Evolutionary conservation across 2,797 vertebrate species (phyloP).

Genomic region (Poliocrania exsul): DNA sequence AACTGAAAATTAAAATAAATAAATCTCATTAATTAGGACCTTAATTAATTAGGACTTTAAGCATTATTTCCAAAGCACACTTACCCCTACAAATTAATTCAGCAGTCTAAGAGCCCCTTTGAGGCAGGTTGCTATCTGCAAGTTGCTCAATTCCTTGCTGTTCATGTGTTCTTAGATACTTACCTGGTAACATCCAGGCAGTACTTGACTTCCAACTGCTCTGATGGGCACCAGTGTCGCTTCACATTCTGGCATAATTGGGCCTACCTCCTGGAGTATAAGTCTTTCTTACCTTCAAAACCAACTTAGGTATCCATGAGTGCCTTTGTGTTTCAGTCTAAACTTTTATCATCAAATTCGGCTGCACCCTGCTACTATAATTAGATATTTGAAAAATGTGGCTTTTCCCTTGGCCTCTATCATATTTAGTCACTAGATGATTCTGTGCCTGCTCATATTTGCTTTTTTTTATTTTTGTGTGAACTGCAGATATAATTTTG

Average conservation of each 20-base stretch:
- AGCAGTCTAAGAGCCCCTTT: not conserved
- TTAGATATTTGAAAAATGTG: not conserved
- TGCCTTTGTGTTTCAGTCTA: not conserved
- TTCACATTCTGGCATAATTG: not conserved
- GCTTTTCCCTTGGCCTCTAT: not conserved
- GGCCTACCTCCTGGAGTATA: not conserved
- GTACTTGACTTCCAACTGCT: not conserved
- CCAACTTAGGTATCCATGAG: too few relatives aligned
- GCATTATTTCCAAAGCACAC: not conserved
- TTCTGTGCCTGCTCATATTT: not conserved
- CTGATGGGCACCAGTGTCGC: not conserved
- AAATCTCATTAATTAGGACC: not conserved
- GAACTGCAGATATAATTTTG: not conserved
- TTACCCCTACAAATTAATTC: not conserved
- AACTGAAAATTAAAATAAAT: not conserved
- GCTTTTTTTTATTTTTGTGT: not conserved
- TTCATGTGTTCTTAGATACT: not conserved
- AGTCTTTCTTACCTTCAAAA: not conserved
- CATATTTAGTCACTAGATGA: not conserved
- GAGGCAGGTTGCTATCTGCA: not conserved
- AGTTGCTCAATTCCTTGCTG: not conserved
- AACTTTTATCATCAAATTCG: not conserved
- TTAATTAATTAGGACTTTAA: not conserved
- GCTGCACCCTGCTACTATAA: not conserved
- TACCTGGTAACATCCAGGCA: not conserved